Evolutionary conservation across 2,113 vertebrate genomes (phyloP), one percentile per base, ranked within the genome.

Genomic region (Odocoileus virginianus): DNA sequence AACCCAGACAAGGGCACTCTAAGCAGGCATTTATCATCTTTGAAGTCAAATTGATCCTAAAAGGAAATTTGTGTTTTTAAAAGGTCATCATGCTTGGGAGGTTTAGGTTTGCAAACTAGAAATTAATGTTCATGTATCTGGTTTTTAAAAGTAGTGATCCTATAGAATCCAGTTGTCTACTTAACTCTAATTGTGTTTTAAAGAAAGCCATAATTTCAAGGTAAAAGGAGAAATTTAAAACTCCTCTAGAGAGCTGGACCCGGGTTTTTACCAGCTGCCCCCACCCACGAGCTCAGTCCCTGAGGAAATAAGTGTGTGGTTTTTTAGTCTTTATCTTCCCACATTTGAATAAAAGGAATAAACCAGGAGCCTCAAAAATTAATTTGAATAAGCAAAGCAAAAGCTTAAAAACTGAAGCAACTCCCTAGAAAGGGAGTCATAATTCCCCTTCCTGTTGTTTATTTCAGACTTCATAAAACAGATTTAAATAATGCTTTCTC

Each of bases 401-500:
- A 79, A 50, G 25, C 87, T 86, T 45, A 8, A 25, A 79, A 40
- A 58, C 47, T 8, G 27, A 94, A 85, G 36, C 19, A 28, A 9
- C 50, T 97, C 43, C n/a, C 82, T 96, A 54, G 83, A 97, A 88
- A 78, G 58, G 79, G 7, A 52, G 30, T 28, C 47, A 3, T 0
- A 1, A 2, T 61, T 82, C 33, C 79, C 54, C 33, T 55, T 87
- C 43, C 50, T 79, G 9, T n/a, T 74, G 12, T 81, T 82, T 36
- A 25, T 50, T 64, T 97, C 94, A 79, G 54, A 45, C 45, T 91
- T 93, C 47, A 43, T 58, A 60, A 67, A 82, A 58, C 76, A 93
- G 40, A 91, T 33, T 83, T 52, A 91, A 97, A 95, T 55, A 52
- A 45, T 71, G 57, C 21, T 76, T 96, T 97, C 91, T 82, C 89